Base-by-base conservation (phyloP, 2,797 vertebrate species). In the Myotis daubentonii region DNA sequence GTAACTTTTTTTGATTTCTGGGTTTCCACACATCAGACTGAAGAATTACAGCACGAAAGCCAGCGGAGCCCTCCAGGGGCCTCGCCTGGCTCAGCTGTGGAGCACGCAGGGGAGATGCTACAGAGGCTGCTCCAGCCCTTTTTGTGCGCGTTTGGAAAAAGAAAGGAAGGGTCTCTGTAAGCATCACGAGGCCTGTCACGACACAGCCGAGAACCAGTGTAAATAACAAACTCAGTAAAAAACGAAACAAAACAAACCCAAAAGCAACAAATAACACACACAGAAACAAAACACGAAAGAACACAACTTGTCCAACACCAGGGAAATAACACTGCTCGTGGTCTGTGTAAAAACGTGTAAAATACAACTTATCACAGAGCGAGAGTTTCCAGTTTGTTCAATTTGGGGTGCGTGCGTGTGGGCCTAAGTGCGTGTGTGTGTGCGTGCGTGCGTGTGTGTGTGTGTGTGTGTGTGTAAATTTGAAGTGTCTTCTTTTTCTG, bases 81-180 rank as follows among this genome's bases (percentile, higher is more conserved):
- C 98, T 98, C 97, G 96, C 97, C 97, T 98, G 97, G 97, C 98
- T 96, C 98, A 98, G 97, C 98, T 97, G 94, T 97, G 97, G 96
- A 98, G 98, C 96, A 93, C 75, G 96, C 97, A 62, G 92, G 95
- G 92, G 68, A 6, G 72, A 97, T 98, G 96, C 97, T 92, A 97
- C 98, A 98, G 98, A 98, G 97, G 98, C 95, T 87, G 86, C 98
- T 98, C 98, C 98, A 98, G 98, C 98, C 98, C 98, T 98, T 98
- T 98, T 95, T 66, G 87, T 28, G 97, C 98, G 96, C 89, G 93
- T 98, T 98, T 98, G 97, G 97, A 97, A 98, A 98, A 98, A 98
- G 97, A 98, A 98, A 98, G 97, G 96, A 98, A 98, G 97, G 96
- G 97, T 98, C 98, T 98, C 98, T 98, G 98, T 98, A 87, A 97